Conservation (phyloP, 37 sponge, comb jelly and placozoan genomes). For the Halichondria panicea region DNA sequence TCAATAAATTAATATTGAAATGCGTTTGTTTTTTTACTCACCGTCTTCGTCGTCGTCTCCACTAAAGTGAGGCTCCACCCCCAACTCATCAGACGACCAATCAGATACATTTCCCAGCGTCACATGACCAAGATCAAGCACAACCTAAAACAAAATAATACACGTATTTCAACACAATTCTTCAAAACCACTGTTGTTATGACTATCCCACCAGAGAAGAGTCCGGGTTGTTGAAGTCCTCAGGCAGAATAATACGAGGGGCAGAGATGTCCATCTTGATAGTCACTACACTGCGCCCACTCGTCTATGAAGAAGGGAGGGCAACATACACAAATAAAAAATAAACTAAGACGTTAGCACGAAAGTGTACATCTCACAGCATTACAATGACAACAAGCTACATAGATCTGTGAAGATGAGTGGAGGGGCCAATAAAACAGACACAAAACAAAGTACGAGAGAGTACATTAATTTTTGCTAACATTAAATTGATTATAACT, state of each 20-base stretch:
- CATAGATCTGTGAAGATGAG: too few species aligned
- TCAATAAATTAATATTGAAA: too few species aligned
- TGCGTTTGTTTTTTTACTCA: too few species aligned
- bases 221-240: constrained; percentile 41
- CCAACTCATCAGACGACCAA: constrained; percentile 32
- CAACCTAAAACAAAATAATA: constrained; percentile 49
- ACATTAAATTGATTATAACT: too few species aligned
- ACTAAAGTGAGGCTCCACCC: not conserved
- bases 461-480: too few species aligned
- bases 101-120: constrained; percentile 51
- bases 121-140: constrained; percentile 85
- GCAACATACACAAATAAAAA: too few species aligned
- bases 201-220: constrained; percentile 58
- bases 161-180: not conserved
- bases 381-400: too few species aligned
- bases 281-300: constrained; percentile 22
- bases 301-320: constrained; percentile 24
- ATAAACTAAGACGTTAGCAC: too few species aligned
- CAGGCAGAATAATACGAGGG: constrained; percentile 79
- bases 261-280: constrained; percentile 79
- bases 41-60: constrained; percentile 48
- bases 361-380: too few species aligned
- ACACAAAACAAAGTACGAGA: too few species aligned
- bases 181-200: not conserved
- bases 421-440: too few species aligned